phyloP scores from a whole-genome alignment of 2,113 vertebrate genomes.

The Baryphthengus martii region DNA sequence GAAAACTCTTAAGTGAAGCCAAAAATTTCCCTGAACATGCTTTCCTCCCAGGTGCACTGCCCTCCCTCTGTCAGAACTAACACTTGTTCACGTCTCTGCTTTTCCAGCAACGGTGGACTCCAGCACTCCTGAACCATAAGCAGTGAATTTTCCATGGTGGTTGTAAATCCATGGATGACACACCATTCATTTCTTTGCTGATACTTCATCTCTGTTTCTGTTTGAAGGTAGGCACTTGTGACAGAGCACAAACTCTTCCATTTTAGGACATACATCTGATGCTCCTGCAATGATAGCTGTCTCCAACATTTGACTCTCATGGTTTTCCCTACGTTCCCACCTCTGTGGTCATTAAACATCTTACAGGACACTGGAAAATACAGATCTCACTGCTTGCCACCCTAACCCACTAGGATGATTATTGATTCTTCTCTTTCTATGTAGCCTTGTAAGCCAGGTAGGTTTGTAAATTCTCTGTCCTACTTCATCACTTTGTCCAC shows the following conservation, averaged over 20 bases:
- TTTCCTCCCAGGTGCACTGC: neutral
- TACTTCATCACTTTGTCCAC: neutral
- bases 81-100: fast-evolving
- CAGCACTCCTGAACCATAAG: neutral
- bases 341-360: neutral
- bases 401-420: neutral
- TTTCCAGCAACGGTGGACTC: neutral
- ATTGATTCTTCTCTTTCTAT: neutral
- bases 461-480: neutral
- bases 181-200: neutral
- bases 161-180: neutral
- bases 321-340: neutral
- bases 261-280: fast-evolving
- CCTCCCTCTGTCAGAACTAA: neutral
- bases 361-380: neutral
- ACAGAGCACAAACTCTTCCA: neutral
- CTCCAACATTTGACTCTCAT: neutral
- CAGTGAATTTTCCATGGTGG: neutral
- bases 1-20: neutral
- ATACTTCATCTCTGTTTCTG: neutral
- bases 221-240: neutral
- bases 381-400: neutral
- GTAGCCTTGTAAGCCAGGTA: fast-evolving
- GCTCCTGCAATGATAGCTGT: neutral
- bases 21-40: neutral